Conservation (phyloP, 2,113 vertebrate species). For the Lonchura striata region DNA sequence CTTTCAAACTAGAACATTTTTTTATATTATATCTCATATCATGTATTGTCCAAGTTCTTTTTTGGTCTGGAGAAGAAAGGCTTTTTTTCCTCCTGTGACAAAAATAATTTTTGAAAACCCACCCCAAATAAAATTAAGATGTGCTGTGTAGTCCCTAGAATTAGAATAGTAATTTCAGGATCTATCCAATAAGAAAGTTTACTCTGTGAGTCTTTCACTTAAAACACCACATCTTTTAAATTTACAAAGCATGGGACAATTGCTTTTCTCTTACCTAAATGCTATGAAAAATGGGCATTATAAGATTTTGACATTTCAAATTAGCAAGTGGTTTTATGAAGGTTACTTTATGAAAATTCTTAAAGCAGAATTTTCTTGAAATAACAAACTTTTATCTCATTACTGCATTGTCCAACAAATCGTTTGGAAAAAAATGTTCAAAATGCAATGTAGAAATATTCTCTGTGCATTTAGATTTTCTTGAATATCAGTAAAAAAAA, state of each 20-base stretch:
- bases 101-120: background rate
- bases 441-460: background rate
- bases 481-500: background rate
- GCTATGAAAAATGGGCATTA: background rate
- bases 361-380: background rate
- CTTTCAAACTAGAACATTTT: background rate
- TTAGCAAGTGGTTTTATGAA: background rate
- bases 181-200: background rate
- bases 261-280: background rate
- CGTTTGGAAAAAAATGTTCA: background rate
- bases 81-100: background rate
- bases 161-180: background rate
- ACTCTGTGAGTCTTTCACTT: background rate
- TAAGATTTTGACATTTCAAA: background rate
- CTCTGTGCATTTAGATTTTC: background rate
- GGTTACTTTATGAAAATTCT: background rate
- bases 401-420: background rate
- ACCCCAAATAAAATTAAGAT: background rate
- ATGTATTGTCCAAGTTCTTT: background rate
- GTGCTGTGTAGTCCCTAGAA: background rate
- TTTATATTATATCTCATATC: background rate
- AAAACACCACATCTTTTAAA: background rate
- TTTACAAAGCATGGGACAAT: background rate
- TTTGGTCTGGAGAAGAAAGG: background rate
- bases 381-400: background rate